These are phyloP conservation scores for Hoplostethus atlanticus DNA, from an alignment of 2,797 vertebrate species.

Conservation along the genomic window DNA sequence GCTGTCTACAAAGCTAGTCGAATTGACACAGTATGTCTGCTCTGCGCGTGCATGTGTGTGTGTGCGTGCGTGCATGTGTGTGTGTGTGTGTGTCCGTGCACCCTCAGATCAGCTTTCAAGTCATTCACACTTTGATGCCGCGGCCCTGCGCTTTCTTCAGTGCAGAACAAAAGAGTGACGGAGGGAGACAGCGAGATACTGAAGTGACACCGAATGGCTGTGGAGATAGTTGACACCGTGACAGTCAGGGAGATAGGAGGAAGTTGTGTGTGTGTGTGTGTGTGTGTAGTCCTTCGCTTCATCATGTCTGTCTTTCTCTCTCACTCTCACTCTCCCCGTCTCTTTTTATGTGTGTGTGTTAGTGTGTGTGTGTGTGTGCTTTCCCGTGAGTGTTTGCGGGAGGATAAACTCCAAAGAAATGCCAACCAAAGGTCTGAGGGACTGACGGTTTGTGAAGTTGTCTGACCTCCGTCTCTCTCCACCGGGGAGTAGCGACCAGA, in stretches of 20 bases:
- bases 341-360: too few species aligned
- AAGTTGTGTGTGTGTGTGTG: conserved; percentile 24
- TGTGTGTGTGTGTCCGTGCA: conserved; percentile 20
- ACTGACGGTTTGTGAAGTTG: conserved; percentile 42
- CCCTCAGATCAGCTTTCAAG: conserved; percentile 68
- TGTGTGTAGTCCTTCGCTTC: conserved; percentile 33
- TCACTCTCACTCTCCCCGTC: conserved; percentile 30
- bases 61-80: conserved; percentile 30
- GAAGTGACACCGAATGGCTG: conserved; percentile 55
- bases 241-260: conserved; percentile 51
- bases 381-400: conserved; percentile 18
- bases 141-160: conserved; percentile 55
- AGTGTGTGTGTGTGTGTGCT: too few species aligned
- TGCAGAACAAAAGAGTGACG: conserved; percentile 63
- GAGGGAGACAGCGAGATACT: conserved; percentile 57
- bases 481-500: too few species aligned
- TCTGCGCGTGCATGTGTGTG: background rate
- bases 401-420: conserved; percentile 53
- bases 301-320: conserved; percentile 51
- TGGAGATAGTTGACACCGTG: conserved; percentile 64
- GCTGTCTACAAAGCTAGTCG: conserved; percentile 74
- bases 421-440: conserved; percentile 62
- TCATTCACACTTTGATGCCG: conserved; percentile 68
- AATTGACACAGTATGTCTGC: conserved; percentile 53
- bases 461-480: background rate